Evolutionary conservation across 2,797 vertebrate species (phyloP).

Genomic region (Sebastes cheni): DNA sequence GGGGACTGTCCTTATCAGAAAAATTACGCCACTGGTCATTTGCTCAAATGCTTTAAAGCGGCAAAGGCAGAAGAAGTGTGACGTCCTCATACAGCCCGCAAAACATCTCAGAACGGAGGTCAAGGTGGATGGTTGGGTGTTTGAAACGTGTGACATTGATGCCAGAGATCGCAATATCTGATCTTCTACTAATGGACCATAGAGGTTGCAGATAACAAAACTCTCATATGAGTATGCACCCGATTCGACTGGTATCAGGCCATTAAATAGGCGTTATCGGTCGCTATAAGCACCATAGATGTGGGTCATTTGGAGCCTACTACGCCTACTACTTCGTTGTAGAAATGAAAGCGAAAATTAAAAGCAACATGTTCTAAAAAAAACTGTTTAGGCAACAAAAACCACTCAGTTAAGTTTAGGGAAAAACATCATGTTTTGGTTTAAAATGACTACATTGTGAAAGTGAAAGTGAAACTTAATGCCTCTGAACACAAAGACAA

Average conservation of each 20-base stretch:
- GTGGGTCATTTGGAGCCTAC: fast-evolving
- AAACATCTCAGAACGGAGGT: not conserved
- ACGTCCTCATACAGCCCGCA: not conserved
- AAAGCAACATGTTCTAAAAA: not conserved
- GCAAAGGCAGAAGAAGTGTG: not conserved
- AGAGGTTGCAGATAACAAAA: not conserved
- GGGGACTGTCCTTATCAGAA: not conserved
- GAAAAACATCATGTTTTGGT: no score
- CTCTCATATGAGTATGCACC: not conserved
- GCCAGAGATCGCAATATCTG: not conserved
- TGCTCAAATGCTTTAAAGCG: not conserved
- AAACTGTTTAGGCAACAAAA: no score
- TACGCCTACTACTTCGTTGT: no score
- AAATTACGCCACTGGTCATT: not conserved
- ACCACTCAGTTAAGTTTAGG: no score
- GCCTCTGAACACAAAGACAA: no score
- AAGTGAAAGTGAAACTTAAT: no score
- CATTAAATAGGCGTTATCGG: not conserved
- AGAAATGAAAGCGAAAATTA: no score
- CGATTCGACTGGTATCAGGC: no score
- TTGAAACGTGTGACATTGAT: not conserved
- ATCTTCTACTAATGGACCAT: not conserved
- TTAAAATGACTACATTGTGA: no score
- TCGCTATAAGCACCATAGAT: not conserved
- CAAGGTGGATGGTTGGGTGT: not conserved